phyloP scores from a whole-genome alignment of 2,113 vertebrate genomes.

The Marmota flaviventris region DNA sequence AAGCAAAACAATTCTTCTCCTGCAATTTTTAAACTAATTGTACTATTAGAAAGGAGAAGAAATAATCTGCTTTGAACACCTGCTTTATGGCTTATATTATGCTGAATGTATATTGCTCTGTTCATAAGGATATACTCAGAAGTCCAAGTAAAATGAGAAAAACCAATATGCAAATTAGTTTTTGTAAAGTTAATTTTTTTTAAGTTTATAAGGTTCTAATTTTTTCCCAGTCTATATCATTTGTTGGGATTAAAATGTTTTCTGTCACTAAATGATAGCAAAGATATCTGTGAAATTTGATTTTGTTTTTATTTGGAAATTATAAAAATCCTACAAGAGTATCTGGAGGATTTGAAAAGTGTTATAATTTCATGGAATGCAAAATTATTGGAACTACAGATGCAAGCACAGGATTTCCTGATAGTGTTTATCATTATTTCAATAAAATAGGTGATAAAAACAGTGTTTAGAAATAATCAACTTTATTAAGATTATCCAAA shows the following conservation, averaged over 20 bases:
- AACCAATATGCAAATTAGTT: background rate
- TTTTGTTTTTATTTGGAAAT: conserved; percentile 44
- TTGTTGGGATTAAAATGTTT: background rate
- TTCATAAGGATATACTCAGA: background rate
- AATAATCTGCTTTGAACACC: background rate
- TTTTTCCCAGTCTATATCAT: background rate
- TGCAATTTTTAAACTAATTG: conserved; percentile 24
- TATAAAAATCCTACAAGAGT: background rate
- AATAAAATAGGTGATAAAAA: background rate
- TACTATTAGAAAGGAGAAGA: background rate
- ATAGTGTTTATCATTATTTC: background rate
- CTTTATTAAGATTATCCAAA: background rate
- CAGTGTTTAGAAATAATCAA: background rate
- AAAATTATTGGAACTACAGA: background rate
- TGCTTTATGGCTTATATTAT: background rate
- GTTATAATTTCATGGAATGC: background rate
- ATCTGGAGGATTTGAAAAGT: background rate
- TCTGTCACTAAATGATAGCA: background rate
- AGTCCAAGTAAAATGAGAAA: conserved; percentile 40
- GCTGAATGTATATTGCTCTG: background rate
- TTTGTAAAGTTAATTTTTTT: background rate
- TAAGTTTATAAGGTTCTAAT: background rate
- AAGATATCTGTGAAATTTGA: background rate
- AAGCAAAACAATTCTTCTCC: conserved; percentile 21
- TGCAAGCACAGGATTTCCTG: background rate